Percentiles rank a stretch among this genome's conserved stretches.
phyloP scores from a whole-genome alignment of 2,113 vertebrate species.

The Gnathonemus echidnorhynchus region DNA sequence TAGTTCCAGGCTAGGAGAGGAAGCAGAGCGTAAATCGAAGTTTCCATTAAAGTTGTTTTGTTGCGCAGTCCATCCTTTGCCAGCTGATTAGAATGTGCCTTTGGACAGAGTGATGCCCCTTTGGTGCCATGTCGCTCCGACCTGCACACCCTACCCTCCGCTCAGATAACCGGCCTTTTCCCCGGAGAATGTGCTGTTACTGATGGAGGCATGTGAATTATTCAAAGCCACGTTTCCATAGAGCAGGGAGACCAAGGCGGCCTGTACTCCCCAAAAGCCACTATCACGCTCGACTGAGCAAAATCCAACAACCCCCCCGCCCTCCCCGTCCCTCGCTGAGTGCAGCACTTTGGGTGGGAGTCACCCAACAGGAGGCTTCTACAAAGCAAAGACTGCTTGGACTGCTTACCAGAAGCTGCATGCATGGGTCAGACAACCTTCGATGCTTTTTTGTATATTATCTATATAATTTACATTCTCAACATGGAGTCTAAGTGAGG shows the following conservation, averaged over 20 bases:
- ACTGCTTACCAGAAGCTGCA: background rate
- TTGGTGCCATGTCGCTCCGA: background rate
- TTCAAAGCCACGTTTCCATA: constrained; percentile 8
- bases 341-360: background rate
- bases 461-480: background rate
- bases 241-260: background rate
- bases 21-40: background rate
- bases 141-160: background rate
- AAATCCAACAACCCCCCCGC: background rate
- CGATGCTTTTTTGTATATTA: background rate
- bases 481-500: background rate
- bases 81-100: background rate
- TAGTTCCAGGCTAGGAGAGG: background rate
- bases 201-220: constrained; percentile 13
- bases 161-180: background rate
- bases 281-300: constrained; percentile 19
- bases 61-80: background rate
- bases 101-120: background rate
- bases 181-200: background rate
- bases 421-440: background rate
- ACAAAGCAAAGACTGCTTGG: background rate
- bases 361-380: background rate
- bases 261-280: background rate
- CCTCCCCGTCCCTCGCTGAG: background rate
- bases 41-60: background rate